Evolutionary conservation across 1,140 invertebrate genomes (phyloP).

Genomic region (Ceratina australensis): DNA sequence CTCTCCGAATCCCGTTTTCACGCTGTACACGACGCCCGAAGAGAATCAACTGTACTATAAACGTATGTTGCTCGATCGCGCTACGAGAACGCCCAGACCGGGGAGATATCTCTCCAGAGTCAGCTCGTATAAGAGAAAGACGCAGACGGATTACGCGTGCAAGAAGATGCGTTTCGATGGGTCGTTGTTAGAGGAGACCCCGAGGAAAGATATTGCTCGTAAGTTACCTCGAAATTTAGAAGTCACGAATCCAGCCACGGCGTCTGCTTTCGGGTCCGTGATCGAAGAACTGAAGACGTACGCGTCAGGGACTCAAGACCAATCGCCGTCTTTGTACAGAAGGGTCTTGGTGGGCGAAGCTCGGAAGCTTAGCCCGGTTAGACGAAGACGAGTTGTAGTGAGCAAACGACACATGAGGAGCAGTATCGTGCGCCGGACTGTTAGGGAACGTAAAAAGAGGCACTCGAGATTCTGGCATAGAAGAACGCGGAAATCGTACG

Average conservation of each 20-base stretch:
- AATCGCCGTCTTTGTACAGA: constrained; percentile 20
- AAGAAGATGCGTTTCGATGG: constrained; percentile 22
- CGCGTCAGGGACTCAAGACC: not conserved
- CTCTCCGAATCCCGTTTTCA: not conserved
- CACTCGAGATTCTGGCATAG: not conserved
- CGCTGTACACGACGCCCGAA: constrained; percentile 27
- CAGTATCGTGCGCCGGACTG: constrained; percentile 56
- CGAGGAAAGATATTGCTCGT: constrained; percentile 29
- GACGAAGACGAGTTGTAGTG: constrained; percentile 54
- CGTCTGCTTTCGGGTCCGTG: not conserved
- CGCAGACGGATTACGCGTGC: not conserved
- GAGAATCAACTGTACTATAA: constrained; percentile 53
- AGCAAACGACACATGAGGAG: constrained; percentile 57
- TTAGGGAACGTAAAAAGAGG: constrained; percentile 39
- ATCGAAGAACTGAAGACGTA: constrained; percentile 8
- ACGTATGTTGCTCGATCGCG: constrained; percentile 45
- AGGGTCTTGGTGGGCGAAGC: constrained; percentile 44
- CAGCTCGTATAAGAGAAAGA: constrained; percentile 53
- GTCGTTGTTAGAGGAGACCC: constrained; percentile 32
- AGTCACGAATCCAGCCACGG: not conserved
- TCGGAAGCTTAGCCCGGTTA: constrained; percentile 50
- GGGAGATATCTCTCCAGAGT: constrained; percentile 41
- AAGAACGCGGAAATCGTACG: constrained; percentile 2
- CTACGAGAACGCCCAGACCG: constrained; percentile 51
- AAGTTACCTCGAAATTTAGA: constrained; percentile 5